A percentile compares a stretch with the other conserved stretches of the same genome.
Evolutionary conservation across 92 coral and sea anemone genomes (phyloP).

Genomic region (Bergia puertoricense): DNA sequence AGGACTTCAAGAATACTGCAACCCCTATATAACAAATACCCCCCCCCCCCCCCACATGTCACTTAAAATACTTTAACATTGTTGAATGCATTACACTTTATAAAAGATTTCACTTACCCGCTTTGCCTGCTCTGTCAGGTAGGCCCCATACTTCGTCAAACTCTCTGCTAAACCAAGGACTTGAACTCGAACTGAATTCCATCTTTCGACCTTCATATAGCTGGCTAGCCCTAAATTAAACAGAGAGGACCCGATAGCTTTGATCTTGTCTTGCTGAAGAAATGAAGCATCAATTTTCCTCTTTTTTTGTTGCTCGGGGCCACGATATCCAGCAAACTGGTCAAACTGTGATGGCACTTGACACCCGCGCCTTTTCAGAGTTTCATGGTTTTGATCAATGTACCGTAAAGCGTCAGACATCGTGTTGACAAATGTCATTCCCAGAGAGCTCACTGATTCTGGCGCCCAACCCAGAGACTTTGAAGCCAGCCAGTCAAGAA

Average conservation of each 20-base stretch:
- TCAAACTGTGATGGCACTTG: slow-evolving; percentile 30
- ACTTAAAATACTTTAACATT: neutral
- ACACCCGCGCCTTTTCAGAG: slow-evolving; percentile 25
- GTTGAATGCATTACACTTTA: slow-evolving; percentile 10
- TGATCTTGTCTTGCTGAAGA: slow-evolving; percentile 16
- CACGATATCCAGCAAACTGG: slow-evolving; percentile 17
- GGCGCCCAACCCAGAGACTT: slow-evolving; percentile 27
- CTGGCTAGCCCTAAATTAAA: slow-evolving; percentile 9
- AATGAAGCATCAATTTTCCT: slow-evolving; percentile 28
- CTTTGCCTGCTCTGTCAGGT: slow-evolving; percentile 15
- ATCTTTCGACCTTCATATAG: slow-evolving; percentile 13
- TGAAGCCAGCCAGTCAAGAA: slow-evolving; percentile 35
- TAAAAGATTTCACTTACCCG: slow-evolving; percentile 9
- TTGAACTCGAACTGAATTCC: slow-evolving; percentile 2
- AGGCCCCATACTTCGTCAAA: slow-evolving; percentile 27
- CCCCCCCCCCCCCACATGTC: too few relatives aligned
- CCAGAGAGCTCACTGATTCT: slow-evolving; percentile 18
- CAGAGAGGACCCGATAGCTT: slow-evolving; percentile 17
- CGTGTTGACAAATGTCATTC: slow-evolving; percentile 21
- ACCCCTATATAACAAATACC: too few relatives aligned
- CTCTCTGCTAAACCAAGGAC: slow-evolving; percentile 31
- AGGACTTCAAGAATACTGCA: too few relatives aligned
- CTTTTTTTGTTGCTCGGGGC: slow-evolving; percentile 20
- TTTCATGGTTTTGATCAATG: slow-evolving; percentile 36
- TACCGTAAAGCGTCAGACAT: slow-evolving; percentile 21